Conservation (phyloP, 2,113 vertebrate species). For the Notothenia rossii region DNA sequence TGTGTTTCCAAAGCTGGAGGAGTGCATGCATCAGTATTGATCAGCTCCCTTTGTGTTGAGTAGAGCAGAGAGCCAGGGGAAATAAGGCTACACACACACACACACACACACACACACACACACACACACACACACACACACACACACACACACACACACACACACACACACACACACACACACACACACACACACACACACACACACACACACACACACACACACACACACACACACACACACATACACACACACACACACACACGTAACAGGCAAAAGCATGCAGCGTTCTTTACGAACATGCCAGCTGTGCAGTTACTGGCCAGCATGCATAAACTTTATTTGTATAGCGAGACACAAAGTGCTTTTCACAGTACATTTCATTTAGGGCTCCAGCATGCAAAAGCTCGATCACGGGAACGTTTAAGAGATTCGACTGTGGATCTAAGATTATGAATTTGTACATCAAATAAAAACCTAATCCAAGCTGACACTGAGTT, state of each 20-base stretch:
- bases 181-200: not conserved
- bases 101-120: constrained; percentile 18
- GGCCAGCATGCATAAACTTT: not conserved
- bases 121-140: not conserved
- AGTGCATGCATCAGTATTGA: constrained; percentile 59
- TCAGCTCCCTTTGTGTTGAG: constrained; percentile 48
- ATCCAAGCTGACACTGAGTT: not conserved
- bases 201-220: not conserved
- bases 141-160: not conserved
- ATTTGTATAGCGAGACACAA: constrained; percentile 17
- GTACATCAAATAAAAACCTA: not conserved
- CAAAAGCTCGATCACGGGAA: not conserved
- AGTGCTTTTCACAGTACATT: constrained; percentile 7
- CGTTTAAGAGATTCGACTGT: not conserved
- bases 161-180: not conserved
- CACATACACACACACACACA: not conserved
- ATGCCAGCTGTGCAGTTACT: constrained; percentile 28
- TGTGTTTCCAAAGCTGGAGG: constrained; percentile 3
- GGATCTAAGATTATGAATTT: constrained; percentile 2
- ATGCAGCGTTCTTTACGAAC: constrained; percentile 9
- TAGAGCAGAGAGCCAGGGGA: constrained; percentile 58
- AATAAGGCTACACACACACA: no score
- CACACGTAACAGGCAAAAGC: not conserved
- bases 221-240: not conserved
- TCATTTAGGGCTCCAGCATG: not conserved